Base-by-base conservation (phyloP, 2,888 invertebrate genomes). In the Lithophane semibrunnea region DNA sequence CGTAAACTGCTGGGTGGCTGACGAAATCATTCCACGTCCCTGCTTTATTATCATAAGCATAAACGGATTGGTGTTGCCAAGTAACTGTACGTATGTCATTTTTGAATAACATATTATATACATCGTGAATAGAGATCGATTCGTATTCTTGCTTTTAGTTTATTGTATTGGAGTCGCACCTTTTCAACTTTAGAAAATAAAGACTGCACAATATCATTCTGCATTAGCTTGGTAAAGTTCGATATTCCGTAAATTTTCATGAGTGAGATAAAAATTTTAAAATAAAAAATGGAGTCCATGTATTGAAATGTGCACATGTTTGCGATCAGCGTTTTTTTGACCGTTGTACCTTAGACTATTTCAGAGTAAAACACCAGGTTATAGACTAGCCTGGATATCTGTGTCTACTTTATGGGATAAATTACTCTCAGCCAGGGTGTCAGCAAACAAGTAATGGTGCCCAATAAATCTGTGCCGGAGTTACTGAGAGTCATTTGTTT, bases 401-500 rank as follows among this genome's bases (percentile, higher is more conserved):
- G 24, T 13, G 49, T 49, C 49, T 60, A 52, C 21, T 52, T 52
- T 42, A 75, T 16, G 42, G 12, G 3, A 10, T 49, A 49, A 74
- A 24, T 42, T 16, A 49, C 42, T 75, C 73, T 49, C 24, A 74
- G 42, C 21, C 24, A 18, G 58, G 16, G 21, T 37, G 4, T 37
- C 37, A 37, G 37, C 37, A 37, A 37, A 37, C 16, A 37, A 44
- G n/a, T 24, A 52, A 75, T 44, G 29, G n/a, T n/a, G n/a, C 3
- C 12, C 29, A n/a, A 44, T 75, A 52, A 61, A 75, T 76, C 76
- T 61, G 29, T 0, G 42, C 5, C 1, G 5, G 12, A 29, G 42
- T 61, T n/a, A 61, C 76, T 52, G 52, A 52, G 29, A 44, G 7
- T 54, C 21, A 70, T 70, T 73, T 52, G 49, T 69, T 69, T 72